Conservation (phyloP, 2,113 vertebrate species). For the Chitala chitala region DNA sequence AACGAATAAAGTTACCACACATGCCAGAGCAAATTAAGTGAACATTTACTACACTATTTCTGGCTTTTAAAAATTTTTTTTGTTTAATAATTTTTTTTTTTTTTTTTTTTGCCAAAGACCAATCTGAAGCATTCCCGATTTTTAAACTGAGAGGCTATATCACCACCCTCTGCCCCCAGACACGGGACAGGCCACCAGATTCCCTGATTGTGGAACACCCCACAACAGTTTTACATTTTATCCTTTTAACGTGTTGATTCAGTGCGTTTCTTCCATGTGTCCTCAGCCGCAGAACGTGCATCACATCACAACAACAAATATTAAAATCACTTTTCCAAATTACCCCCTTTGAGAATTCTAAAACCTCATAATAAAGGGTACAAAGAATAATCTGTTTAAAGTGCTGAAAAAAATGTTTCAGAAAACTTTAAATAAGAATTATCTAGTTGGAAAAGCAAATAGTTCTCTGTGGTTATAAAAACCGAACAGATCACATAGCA, state of each 20-base stretch:
- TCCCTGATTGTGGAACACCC: constrained; percentile 12
- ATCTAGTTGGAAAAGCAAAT: background rate
- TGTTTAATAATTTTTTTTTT: too few relatives aligned
- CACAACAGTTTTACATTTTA: background rate
- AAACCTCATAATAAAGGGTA: too few relatives aligned
- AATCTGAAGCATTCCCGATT: constrained; percentile 41
- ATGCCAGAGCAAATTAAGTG: constrained; percentile 54
- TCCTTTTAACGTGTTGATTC: background rate
- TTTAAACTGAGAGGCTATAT: constrained; percentile 36
- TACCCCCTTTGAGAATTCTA: too few relatives aligned
- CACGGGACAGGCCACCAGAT: constrained; percentile 4
- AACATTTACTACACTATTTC: constrained; percentile 63
- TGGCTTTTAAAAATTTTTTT: too few relatives aligned
- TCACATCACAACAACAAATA: background rate
- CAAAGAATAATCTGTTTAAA: background rate
- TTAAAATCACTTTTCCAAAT: background rate
- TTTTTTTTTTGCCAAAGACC: constrained; percentile 70
- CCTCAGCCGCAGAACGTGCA: background rate
- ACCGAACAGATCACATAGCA: background rate
- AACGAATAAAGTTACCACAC: constrained; percentile 60
- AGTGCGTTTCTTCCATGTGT: background rate
- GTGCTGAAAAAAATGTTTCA: background rate
- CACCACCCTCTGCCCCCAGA: constrained; percentile 30
- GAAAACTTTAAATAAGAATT: background rate
- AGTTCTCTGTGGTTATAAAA: background rate